phyloP scores from a whole-genome alignment of 2,888 invertebrate genomes.

The Dicycla oo region DNA sequence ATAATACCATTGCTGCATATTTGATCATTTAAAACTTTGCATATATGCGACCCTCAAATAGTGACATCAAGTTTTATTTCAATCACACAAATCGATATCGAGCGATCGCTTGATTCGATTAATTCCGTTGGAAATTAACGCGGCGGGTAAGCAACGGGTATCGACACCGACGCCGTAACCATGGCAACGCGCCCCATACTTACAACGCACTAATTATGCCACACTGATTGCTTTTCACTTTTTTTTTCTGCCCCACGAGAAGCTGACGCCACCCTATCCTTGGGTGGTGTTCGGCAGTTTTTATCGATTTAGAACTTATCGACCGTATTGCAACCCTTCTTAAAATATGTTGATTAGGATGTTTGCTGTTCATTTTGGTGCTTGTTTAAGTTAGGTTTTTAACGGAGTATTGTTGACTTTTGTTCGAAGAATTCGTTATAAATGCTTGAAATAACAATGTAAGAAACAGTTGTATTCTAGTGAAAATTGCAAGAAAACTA shows the following conservation, averaged over 20 bases:
- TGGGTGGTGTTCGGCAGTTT: constrained; percentile 79
- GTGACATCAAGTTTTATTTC: constrained; percentile 74
- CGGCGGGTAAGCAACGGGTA: constrained; percentile 87
- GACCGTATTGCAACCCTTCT: constrained; percentile 66
- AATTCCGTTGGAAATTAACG: constrained; percentile 89
- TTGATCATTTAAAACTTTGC: constrained; percentile 9
- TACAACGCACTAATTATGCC: constrained; percentile 90
- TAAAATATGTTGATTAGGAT: constrained; percentile 62
- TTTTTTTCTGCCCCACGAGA: constrained; percentile 88
- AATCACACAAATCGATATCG: constrained; percentile 82
- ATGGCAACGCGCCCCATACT: constrained; percentile 89
- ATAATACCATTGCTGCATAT: neutral
- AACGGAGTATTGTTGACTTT: neutral
- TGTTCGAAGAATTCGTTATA: neutral
- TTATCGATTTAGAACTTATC: constrained; percentile 76
- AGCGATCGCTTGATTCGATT: constrained; percentile 87
- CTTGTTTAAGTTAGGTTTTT: constrained; percentile 32
- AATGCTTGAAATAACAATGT: neutral
- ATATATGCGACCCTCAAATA: constrained; percentile 55
- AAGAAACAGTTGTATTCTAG: neutral
- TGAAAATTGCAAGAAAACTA: neutral
- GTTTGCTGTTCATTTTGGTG: constrained; percentile 57
- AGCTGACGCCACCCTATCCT: constrained; percentile 87
- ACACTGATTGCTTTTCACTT: constrained; percentile 90
- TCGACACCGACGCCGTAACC: constrained; percentile 85